Conservation (phyloP, 2,888 invertebrate species). For the Eupeodes luniger region DNA sequence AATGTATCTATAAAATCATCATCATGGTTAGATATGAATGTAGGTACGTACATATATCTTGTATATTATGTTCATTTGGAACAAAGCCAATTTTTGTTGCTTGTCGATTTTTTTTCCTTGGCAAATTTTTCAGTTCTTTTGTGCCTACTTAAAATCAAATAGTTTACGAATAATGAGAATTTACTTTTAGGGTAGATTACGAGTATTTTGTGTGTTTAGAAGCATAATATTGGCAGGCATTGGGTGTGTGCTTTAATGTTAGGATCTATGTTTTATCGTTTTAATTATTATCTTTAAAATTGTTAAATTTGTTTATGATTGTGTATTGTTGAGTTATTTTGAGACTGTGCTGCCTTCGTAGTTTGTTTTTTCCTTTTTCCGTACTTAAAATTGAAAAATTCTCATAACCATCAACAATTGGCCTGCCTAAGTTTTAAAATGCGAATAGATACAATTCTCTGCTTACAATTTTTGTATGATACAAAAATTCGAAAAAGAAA, state of each 20-base stretch:
- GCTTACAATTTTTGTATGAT: too few species aligned
- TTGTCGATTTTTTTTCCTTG: conserved; percentile 8
- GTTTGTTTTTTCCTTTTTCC: too few species aligned
- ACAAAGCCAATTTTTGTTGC: conserved; percentile 15
- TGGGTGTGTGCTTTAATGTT: not conserved
- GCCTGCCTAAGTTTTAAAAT: too few species aligned
- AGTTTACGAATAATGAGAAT: conserved; percentile 9
- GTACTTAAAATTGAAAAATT: too few species aligned
- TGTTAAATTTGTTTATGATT: not conserved
- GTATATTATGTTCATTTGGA: not conserved
- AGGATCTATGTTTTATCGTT: conserved; percentile 10
- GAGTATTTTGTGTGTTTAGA: not conserved
- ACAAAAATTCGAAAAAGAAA: too few species aligned
- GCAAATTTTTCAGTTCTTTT: not conserved
- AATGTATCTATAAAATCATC: conserved; percentile 17
- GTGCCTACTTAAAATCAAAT: conserved; percentile 30
- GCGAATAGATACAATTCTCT: too few species aligned
- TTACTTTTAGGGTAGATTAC: conserved; percentile 2
- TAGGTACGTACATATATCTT: not conserved
- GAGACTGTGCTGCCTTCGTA: too few species aligned
- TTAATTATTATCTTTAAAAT: not conserved
- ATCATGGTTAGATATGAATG: not conserved
- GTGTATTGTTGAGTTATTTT: too few species aligned
- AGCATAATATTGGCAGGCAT: too few species aligned
- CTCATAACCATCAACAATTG: too few species aligned